phyloP scores from a whole-genome alignment of 2,113 vertebrate genomes.

The Pteruthius melanotis region DNA sequence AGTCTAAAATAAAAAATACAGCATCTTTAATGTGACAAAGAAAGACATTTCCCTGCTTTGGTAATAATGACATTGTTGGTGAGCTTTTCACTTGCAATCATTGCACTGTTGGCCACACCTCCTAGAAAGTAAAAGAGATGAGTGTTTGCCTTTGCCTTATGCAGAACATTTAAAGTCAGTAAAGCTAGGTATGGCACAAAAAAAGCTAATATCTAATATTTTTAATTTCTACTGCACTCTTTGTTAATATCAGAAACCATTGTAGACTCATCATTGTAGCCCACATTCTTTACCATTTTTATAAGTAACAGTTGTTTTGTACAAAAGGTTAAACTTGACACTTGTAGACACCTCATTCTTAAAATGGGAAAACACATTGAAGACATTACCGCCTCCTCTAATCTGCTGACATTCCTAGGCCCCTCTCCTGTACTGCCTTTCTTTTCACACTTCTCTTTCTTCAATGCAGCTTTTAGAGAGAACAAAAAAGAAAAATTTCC shows the following conservation, averaged over 20 bases:
- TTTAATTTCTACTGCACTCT: background rate
- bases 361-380: background rate
- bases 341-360: constrained; percentile 18
- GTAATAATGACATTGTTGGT: background rate
- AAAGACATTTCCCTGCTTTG: background rate
- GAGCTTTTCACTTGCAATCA: background rate
- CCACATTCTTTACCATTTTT: background rate
- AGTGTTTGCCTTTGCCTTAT: background rate
- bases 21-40: background rate
- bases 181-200: background rate
- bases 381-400: constrained; percentile 15
- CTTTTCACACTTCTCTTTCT: background rate
- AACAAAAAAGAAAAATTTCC: constrained; percentile 10
- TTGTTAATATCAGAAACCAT: background rate
- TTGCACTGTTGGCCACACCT: background rate
- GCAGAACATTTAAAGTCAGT: background rate
- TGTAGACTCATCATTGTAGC: background rate
- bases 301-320: background rate
- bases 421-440: background rate
- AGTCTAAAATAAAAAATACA: background rate
- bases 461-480: constrained; percentile 1
- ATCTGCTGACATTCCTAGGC: background rate
- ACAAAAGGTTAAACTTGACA: constrained; percentile 16
- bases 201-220: background rate
- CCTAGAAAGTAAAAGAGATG: background rate